A percentile compares a stretch with the other conserved stretches of the same genome.
These are phyloP conservation scores for Corapipo altera DNA, from an alignment of 2,113 vertebrate species.

Conservation along the genomic window DNA sequence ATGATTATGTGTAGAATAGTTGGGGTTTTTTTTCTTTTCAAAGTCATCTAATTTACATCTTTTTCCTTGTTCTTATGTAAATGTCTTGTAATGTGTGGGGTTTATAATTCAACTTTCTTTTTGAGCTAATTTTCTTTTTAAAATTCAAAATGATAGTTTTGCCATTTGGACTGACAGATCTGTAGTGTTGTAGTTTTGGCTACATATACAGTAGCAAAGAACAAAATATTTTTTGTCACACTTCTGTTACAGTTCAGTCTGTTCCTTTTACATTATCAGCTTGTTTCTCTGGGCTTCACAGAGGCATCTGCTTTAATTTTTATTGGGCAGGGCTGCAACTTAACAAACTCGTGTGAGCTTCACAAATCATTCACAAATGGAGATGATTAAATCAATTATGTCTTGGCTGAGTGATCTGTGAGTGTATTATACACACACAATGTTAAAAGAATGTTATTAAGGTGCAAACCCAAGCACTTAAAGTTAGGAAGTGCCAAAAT, in stretches of 20 bases:
- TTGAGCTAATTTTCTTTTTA: neutral
- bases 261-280: conserved; percentile 44
- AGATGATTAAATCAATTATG: conserved; percentile 37
- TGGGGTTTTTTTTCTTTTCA: neutral
- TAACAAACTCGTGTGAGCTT: neutral
- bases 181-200: conserved; percentile 66
- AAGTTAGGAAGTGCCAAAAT: conserved; percentile 36
- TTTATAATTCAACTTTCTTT: neutral
- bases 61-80: neutral
- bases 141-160: neutral
- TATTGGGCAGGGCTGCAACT: neutral
- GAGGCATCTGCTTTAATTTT: conserved; percentile 57
- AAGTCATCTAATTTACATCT: neutral
- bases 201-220: conserved; percentile 38
- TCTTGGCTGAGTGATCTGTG: conserved; percentile 29
- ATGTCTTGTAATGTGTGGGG: neutral
- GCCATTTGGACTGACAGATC: conserved; percentile 42
- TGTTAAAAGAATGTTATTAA: conserved; percentile 20
- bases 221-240: conserved; percentile 65
- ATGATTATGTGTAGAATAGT: neutral
- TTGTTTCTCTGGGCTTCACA: conserved; percentile 8
- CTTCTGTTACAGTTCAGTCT: conserved; percentile 59
- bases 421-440: neutral
- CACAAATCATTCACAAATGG: conserved; percentile 43
- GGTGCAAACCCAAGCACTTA: conserved; percentile 20